phyloP scores from a whole-genome alignment of 2,888 invertebrate genomes.

The Cancer borealis region DNA sequence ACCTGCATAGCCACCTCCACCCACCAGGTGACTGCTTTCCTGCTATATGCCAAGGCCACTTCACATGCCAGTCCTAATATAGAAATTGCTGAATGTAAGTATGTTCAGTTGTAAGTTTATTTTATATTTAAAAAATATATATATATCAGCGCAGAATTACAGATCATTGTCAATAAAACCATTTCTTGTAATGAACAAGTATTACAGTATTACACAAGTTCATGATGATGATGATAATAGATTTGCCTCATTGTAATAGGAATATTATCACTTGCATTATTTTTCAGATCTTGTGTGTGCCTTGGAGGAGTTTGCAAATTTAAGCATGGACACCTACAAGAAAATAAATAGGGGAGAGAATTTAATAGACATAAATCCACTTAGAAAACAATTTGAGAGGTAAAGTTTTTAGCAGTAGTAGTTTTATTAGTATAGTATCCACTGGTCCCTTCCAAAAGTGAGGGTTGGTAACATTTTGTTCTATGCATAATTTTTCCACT shows the following conservation, averaged over 20 bases:
- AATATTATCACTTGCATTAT: not conserved
- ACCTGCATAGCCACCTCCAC: constrained; percentile 78
- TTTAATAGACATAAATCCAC: not conserved
- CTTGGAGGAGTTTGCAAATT: constrained; percentile 65
- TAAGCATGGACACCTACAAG: constrained; percentile 17
- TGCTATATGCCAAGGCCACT: constrained; percentile 81
- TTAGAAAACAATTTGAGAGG: constrained; percentile 61
- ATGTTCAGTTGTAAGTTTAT: not conserved
- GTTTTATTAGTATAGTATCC: no score
- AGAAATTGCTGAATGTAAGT: constrained; percentile 80
- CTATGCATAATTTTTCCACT: no score
- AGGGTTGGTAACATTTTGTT: no score
- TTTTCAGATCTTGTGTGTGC: constrained; percentile 62
- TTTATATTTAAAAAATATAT: not conserved
- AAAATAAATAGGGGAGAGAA: constrained; percentile 47
- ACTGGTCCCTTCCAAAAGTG: no score
- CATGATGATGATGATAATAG: not conserved
- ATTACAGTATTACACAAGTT: not conserved
- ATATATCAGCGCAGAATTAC: not conserved
- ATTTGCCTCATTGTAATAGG: not conserved
- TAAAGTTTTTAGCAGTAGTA: not conserved
- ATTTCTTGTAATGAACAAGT: not conserved
- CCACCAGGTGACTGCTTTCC: constrained; percentile 80
- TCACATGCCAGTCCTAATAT: constrained; percentile 81
- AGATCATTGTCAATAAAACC: not conserved